Evolutionary conservation across 1,140 invertebrate species (phyloP).

Genomic region (Aethina tumida): DNA sequence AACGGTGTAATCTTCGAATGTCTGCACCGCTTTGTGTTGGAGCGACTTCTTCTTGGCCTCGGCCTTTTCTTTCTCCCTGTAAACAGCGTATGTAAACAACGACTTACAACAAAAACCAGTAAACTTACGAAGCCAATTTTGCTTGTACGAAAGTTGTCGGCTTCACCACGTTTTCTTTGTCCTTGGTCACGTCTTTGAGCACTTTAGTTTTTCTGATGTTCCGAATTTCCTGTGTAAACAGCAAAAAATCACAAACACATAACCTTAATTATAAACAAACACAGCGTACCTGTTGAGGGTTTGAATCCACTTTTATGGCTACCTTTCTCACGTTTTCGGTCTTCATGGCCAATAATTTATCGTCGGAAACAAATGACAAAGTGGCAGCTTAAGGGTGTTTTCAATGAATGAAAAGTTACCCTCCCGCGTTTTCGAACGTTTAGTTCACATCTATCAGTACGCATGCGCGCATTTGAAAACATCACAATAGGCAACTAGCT

Average conservation of each 20-base stretch:
- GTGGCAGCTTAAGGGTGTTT: no score
- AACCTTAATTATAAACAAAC: conserved; percentile 8
- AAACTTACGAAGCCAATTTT: conserved; percentile 23
- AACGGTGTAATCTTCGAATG: conserved; percentile 41
- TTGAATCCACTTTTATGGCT: conserved; percentile 38
- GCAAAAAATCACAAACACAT: no score
- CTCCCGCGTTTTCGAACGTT: no score
- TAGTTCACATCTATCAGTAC: no score
- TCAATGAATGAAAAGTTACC: no score
- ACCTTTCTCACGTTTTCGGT: conserved; percentile 31
- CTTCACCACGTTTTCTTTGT: conserved; percentile 55
- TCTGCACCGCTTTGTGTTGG: conserved; percentile 43
- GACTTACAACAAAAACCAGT: not conserved
- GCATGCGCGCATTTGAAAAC: no score
- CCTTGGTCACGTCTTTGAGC: conserved; percentile 48
- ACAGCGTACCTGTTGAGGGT: conserved; percentile 35
- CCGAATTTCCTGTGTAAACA: conserved; percentile 36
- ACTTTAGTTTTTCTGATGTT: conserved; percentile 47
- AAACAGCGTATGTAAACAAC: conserved; percentile 6
- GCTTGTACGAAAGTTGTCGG: conserved; percentile 18
- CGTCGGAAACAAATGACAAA: no score
- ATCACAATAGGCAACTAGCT: no score
- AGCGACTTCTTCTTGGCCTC: conserved; percentile 14
- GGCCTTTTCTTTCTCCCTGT: conserved; percentile 2
- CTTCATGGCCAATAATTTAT: conserved; percentile 19